Evolutionary conservation across 2,113 vertebrate species (phyloP).

Genomic region (Entelurus aequoreus): DNA sequence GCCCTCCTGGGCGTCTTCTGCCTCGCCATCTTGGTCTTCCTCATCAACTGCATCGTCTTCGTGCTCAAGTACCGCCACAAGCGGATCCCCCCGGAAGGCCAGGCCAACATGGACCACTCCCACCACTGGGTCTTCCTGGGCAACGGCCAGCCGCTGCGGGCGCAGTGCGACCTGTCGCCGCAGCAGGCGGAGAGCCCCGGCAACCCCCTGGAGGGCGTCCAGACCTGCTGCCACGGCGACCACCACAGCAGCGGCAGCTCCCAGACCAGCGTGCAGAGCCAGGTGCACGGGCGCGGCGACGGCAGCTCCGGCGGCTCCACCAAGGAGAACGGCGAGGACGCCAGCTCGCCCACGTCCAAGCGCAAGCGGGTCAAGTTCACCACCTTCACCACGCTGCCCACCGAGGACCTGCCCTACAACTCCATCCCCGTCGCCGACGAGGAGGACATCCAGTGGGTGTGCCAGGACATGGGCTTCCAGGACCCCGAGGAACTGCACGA

Average conservation of each 20-base stretch:
- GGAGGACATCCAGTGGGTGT: slow-evolving; percentile 95
- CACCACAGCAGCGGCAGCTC: slow-evolving; percentile 96
- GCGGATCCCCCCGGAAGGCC: slow-evolving; percentile 90
- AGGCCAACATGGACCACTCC: slow-evolving; percentile 97
- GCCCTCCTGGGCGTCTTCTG: slow-evolving; percentile 95
- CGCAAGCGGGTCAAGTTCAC: slow-evolving; percentile 98
- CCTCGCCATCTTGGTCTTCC: slow-evolving; percentile 94
- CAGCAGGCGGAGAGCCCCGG: slow-evolving; percentile 82
- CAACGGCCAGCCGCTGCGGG: slow-evolving; percentile 87
- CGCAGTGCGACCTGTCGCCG: slow-evolving; percentile 86
- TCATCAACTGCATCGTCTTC: slow-evolving; percentile 98
- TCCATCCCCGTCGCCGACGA: slow-evolving; percentile 91
- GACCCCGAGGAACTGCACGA: slow-evolving; percentile 90
- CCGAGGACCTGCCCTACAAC: slow-evolving; percentile 92
- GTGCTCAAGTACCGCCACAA: slow-evolving; percentile 96
- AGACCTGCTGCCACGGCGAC: slow-evolving; percentile 88
- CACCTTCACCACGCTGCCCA: slow-evolving; percentile 91
- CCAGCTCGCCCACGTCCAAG: slow-evolving; percentile 93
- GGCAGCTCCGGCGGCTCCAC: slow-evolving; percentile 90
- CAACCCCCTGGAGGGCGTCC: slow-evolving; percentile 82
- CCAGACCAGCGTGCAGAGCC: slow-evolving; percentile 95
- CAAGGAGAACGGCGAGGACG: slow-evolving; percentile 88
- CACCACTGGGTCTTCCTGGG: slow-evolving; percentile 99
- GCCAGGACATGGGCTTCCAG: slow-evolving; percentile 92
- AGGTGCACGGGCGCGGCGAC: slow-evolving; percentile 90